Evolutionary conservation across 1,140 invertebrate species (phyloP), one percentile per base, ranked within the genome.

Genomic region (Procambarus virginalis): DNA sequence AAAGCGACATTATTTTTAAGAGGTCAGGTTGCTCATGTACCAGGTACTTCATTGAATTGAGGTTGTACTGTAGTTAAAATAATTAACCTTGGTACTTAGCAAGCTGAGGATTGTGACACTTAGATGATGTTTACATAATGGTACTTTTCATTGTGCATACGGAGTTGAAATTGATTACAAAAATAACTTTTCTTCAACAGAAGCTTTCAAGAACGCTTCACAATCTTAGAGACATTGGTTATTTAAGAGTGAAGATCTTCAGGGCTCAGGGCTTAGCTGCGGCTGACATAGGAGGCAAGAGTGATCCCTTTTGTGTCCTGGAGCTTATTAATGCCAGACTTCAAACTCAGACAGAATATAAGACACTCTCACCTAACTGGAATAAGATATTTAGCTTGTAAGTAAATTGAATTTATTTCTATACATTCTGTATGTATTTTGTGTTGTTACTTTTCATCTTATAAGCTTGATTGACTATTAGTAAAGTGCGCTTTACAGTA

Each of bases 311-410:
- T 94, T 99, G 98, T 94, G 98, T 99, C 0, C 93, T 99, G 2
- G 98, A 99, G 94, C 94, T 99, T 79, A 97, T 98, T 3, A 99
- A 99, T 94, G 96, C 98, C 1, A 95, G 98, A 79, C 94, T 99
- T 68, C 98, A 99, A 94, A 99, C 99, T 0, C 98, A 99, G 94
- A 99, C 99, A 1, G 98, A 99, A 94, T 99, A 99, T 94, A 99
- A 99, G 94, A 99, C 99, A 0, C 94, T 99, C 3, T 96, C 96
- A 79, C 99, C 99, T 0, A 97, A 97, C 90, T 99, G 99, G 99
- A 98, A 99, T 94, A 99, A 99, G 94, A 97, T 99, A 92, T 99
- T 99, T 93, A 98, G 97, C 64, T 99, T 99, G 97, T 98, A 94
- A 97, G 97, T 80, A 17, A 58, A 60, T 14, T 80, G 10, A 51